Conservation (phyloP, 1,140 invertebrate genomes). For the Saccostrea glomerata region DNA sequence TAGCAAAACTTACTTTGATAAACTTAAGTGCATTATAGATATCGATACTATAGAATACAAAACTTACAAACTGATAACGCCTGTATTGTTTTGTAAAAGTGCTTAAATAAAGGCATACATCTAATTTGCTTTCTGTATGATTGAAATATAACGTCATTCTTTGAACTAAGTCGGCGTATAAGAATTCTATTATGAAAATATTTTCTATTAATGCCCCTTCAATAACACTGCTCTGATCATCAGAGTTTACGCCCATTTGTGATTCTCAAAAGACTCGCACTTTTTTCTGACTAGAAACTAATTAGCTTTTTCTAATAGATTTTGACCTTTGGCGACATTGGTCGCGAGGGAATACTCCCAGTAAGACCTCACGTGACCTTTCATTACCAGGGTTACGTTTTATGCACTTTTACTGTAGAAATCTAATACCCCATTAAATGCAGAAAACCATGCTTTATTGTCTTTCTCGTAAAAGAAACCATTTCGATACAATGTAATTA, state of each 20-base stretch:
- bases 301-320: neutral
- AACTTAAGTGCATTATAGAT: no score
- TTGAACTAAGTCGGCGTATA: neutral
- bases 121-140: neutral
- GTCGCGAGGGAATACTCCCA: neutral
- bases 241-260: no score
- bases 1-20: no score
- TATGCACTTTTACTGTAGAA: neutral
- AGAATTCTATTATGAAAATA: neutral
- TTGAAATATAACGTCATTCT: neutral
- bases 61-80: no score
- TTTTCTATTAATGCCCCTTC: neutral
- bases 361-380: neutral
- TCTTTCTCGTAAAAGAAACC: neutral
- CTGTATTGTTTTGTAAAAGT: no score
- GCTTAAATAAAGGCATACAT: neutral
- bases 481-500: neutral
- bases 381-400: neutral
- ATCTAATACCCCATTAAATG: neutral
- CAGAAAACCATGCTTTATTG: neutral
- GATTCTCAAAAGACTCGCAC: no score
- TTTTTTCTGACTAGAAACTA: neutral
- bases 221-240: neutral
- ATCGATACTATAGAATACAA: no score
- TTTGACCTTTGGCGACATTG: neutral